Evolutionary conservation across 2,888 invertebrate species (phyloP), one percentile per base, ranked within the genome.

Genomic region (Azorinus chamasolen): DNA sequence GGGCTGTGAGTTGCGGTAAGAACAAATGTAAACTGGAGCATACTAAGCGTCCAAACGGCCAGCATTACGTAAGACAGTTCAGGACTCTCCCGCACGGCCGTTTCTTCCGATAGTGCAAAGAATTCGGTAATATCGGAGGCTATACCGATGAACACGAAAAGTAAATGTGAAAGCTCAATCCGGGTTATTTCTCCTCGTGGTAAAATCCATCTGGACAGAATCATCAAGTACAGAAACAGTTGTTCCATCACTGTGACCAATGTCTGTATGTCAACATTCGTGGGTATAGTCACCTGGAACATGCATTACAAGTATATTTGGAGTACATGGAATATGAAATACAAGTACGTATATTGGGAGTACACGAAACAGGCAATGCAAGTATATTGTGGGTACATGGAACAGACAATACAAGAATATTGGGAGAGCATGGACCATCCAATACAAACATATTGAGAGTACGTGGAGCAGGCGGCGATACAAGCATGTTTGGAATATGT

Each of bases 1-100:
- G 85, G 80, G 50, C 79, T 87, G 69, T 79, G 76, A 4, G 87
- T 87, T 10, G 87, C 68, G 3, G 88, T 87, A 18, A 88, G 64
- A 8, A 88, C 86, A 24, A 98, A 96, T 18, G 89, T 89, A 66
- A 91, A 91, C 79, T 91, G 91, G 32, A 91, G 46, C 43, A 92
- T 64, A 55, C 90, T 90, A 62, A 90, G 74, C 3, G 90, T 84
- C 91, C 91, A 91, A 14, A 91, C 83, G n/a, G 85, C 86, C 27
- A 91, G 74, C 8, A 90, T 88, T 18, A 84, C 84, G 59, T 87
- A 90, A 4, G 97, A 94, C 20, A 96, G 95, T 0, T 81, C 71
- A 20, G 88, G 74, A 51, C 96, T 95, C 54, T 79, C 51, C 1
- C 83, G 72, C 10, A 88, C 86, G 24, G 64, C 57, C 12, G 78